Evolutionary conservation across 2,797 vertebrate species (phyloP).

Genomic region (Phrynocephalus forsythii): DNA sequence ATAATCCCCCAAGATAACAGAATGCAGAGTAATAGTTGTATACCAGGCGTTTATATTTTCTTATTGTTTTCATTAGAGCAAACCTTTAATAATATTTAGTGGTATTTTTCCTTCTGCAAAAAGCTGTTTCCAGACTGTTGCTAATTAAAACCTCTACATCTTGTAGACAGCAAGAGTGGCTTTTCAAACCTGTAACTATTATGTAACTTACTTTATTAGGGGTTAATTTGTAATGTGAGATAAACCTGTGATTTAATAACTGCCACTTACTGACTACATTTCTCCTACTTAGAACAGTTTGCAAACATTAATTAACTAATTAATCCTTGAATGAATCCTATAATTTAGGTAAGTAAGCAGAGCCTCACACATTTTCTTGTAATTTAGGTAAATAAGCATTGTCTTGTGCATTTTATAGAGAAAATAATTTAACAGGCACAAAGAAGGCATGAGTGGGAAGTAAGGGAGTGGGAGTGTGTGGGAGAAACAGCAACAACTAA

Average conservation of each 20-base stretch:
- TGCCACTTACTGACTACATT: constrained; percentile 69
- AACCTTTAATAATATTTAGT: constrained; percentile 66
- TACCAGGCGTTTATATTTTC: constrained; percentile 64
- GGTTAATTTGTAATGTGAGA: constrained; percentile 65
- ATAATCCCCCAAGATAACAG: constrained; percentile 62
- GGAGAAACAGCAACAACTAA: not conserved
- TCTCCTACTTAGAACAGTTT: constrained; percentile 65
- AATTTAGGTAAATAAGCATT: constrained; percentile 50
- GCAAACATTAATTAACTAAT: constrained; percentile 70
- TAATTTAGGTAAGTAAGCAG: constrained; percentile 60
- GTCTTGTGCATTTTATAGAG: constrained; percentile 45
- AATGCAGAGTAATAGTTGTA: constrained; percentile 60
- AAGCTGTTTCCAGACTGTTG: constrained; percentile 62
- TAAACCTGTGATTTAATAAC: constrained; percentile 74
- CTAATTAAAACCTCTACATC: constrained; percentile 78
- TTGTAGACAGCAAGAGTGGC: constrained; percentile 71
- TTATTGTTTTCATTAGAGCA: constrained; percentile 65
- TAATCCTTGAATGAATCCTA: constrained; percentile 64
- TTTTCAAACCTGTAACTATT: constrained; percentile 68
- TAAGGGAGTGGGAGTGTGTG: not conserved
- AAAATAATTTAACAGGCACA: constrained; percentile 51
- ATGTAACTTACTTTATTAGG: constrained; percentile 71
- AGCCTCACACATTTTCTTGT: constrained; percentile 34
- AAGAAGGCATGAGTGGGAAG: constrained; percentile 10
- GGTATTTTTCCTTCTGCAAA: constrained; percentile 57